Evolutionary conservation across 2,113 vertebrate species (phyloP), one percentile per base, ranked within the genome.

Genomic region (Cyphomyrus discorhynchus): DNA sequence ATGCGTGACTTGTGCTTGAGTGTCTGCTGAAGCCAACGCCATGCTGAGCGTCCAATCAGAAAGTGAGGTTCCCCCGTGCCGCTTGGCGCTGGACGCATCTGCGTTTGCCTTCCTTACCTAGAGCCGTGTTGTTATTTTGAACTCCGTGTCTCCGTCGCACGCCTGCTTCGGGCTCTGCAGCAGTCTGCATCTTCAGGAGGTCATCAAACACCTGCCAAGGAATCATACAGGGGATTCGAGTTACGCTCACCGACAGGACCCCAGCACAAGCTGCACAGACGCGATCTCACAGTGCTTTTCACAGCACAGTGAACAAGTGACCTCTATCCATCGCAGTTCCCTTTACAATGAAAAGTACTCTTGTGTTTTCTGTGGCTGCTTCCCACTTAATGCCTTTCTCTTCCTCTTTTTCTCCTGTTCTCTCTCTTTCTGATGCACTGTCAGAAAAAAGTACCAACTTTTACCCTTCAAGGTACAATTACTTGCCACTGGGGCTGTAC

Each of bases 121-220:
- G 70, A 35, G 66, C 87, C 1, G 82, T 13, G 89, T 47, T 83
- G 45, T 35, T 62, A 53, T 74, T 92, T 66, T 92, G 86, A 80
- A 89, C 77, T 13, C 39, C 90, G 86, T 42, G 53, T 1, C 83
- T 92, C 82, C 92, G 92, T n/a, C 89, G 90, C 49, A 46, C 35
- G 15, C 89, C 42, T 5, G 87, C 91, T 21, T 92, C 91, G 0
- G 56, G 77, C 49, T 92, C 58, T 7, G 90, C 70, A 49, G 89
- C 88, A 21, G 10, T 93, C 91, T 94, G 70, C 92, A 95, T 89
- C 88, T 91, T 93, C 91, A 96, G 94, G 53, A 96, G 89, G 56
- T 91, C 96, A 5, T 96, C 94, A 90, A 96, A 96, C 17, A 96
- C 94, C 96, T 96, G 92, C 0, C 87, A 84, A 4, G 89, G 1